Evolutionary conservation across 2,797 vertebrate genomes (phyloP), one percentile per base, ranked within the genome.

Genomic region (Cyprinodon diabolis): DNA sequence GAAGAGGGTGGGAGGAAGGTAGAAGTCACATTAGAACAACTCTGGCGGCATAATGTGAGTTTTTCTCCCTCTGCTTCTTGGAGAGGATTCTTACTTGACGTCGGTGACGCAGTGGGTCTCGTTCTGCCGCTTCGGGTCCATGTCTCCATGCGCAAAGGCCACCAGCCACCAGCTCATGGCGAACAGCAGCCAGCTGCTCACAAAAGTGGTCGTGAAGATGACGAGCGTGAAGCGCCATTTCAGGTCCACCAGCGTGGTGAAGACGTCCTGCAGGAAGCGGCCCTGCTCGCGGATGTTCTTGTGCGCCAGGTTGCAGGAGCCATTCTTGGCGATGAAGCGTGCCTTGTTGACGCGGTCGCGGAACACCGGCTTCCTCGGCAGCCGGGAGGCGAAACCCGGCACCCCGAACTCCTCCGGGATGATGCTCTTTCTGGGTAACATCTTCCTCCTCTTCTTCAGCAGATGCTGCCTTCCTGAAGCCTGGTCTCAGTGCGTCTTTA

Each of bases 261-360:
- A 99, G 25, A 99, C 97, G 88, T 99, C 98, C 88, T 99, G 98
- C 68, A 99, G 93, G 92, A 99, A 99, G 4, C 98, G 88, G 2
- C 98, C 98, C 87, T 99, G 98, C 88, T 99, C 98, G 0, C 98
- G 96, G 90, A 99, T 98, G 92, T 99, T 99, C 92, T 99, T 99
- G 91, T 99, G 97, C 7, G 98, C 98, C 92, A 99, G 80, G 93
- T 99, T 99, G 92, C 98, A 99, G 0, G 98, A 94, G 35, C 98
- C 98, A 1, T 96, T 98, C 82, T 99, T 99, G 92, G 97, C 97
- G 25, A 99, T 97, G 93, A 99, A 99, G 84, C 98, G 97, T 52
- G 98, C 97, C 77, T 97, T 98, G 80, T 97, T 96, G 0, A 97
- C 95, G 35, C 95, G 95, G 94, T 98, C 97, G 1, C 96, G 92